Conservation (phyloP, 2,113 vertebrate species). For the Motacilla tschutschensis region DNA sequence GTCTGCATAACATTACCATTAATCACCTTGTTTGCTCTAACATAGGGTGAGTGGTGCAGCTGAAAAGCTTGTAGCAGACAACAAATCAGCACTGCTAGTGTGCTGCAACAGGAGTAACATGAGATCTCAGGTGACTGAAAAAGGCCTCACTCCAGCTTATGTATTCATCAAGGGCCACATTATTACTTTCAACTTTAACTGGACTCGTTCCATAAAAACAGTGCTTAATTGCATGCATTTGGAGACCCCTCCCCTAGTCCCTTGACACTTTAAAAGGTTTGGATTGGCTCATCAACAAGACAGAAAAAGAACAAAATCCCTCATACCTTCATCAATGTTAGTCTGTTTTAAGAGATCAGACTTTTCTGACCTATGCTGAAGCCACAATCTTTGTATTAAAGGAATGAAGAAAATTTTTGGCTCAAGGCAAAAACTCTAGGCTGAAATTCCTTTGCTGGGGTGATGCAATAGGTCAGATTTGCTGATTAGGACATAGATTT, state of each 20-base stretch:
- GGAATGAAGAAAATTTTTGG: conserved; percentile 10
- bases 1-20: conserved; percentile 34
- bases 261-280: background rate
- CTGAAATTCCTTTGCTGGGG: background rate
- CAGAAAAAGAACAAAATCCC: background rate
- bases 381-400: background rate
- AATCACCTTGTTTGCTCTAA: conserved; percentile 6
- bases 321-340: background rate
- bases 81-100: background rate
- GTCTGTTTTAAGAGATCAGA: background rate
- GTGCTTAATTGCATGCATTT: background rate
- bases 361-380: background rate
- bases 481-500: background rate
- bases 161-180: background rate
- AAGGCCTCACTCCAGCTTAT: background rate
- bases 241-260: background rate
- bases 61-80: background rate
- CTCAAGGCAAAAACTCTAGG: conserved; percentile 10
- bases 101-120: background rate
- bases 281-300: background rate
- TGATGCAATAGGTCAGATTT: conserved; percentile 17
- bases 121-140: background rate
- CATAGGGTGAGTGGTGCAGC: background rate
- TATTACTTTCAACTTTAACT: background rate
- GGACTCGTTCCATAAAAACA: background rate